Evolutionary conservation across 2,113 vertebrate genomes (phyloP), one percentile per base, ranked within the genome.

Genomic region (Hucho hucho): DNA sequence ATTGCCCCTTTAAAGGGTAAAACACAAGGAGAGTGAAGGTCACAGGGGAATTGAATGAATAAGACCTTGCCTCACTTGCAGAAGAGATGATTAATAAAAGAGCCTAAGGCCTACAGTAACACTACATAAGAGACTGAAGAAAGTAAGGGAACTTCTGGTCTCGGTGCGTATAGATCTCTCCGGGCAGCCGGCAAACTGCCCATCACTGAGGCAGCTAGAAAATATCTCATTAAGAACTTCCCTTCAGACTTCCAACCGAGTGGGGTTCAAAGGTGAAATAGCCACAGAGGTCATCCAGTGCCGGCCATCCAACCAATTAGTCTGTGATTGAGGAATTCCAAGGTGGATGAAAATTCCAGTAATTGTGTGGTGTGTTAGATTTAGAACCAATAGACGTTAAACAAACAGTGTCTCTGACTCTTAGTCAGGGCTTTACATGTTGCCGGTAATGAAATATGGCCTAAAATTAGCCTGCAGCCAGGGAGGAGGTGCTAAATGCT

Each of bases 361-460:
- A 22, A 46, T 13, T 46, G 37, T 4, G 26, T 32, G 65, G 13
- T 32, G 20, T 29, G 20, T 29, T 11, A n/a, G 65, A 26, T 37
- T 18, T 29, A 28, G 26, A 26, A 11, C 18, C 29, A 32, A 26
- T 43, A 32, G 14, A 67, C 1, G 65, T 29, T 68, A 6, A 63
- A 25, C 59, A 0, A 53, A 18, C 49, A 5, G 13, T 53, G 49
- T 18, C 49, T 63, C 24, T n/a, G 59, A 6, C 77, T 61, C 53
- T 69, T 53, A 63, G 69, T 61, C 59, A 47, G 56, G 29, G 18
- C 63, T 18, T 79, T 61, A 53, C 84, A 71, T 24, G 4, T 20
- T 49, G 25, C 53, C 65, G 84, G 16, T 83, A 86, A 88, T 88
- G 76, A 88, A 83, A 80, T 47, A 37, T 18, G 24, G 18, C 72